Percentiles rank a stretch among this genome's conserved stretches.
These are phyloP conservation scores for Panopea generosa DNA, from an alignment of 2,888 invertebrate genomes.

Conservation along the genomic window DNA sequence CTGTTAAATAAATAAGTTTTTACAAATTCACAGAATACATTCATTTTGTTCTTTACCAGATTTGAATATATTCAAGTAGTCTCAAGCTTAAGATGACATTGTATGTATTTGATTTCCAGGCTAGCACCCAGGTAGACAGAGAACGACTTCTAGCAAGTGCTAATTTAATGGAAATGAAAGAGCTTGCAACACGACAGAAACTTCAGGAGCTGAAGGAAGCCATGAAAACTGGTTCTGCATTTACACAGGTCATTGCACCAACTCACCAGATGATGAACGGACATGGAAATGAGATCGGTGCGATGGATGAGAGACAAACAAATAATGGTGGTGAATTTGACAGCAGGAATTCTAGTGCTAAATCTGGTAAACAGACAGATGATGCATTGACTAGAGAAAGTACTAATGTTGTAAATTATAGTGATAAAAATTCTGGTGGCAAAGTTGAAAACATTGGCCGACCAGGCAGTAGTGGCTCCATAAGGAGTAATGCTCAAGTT, in stretches of 20 bases:
- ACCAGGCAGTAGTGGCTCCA: constrained; percentile 26
- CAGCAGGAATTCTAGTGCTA: constrained; percentile 33
- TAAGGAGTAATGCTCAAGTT: constrained; percentile 28
- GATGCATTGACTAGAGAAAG: constrained; percentile 13
- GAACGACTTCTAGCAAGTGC: constrained; percentile 72
- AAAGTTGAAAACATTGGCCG: background rate
- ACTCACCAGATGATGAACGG: background rate
- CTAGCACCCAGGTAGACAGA: constrained; percentile 69
- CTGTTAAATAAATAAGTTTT: too few relatives aligned
- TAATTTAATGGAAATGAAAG: constrained; percentile 77
- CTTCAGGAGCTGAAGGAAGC: constrained; percentile 79
- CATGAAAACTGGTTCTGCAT: constrained; percentile 48
- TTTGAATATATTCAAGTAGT: too few relatives aligned
- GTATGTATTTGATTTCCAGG: constrained; percentile 63
- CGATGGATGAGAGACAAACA: background rate
- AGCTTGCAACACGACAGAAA: constrained; percentile 79
- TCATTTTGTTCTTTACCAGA: too few relatives aligned
- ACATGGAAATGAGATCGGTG: constrained; percentile 6
- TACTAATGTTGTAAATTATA: background rate
- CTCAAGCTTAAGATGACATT: too few relatives aligned
- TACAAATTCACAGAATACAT: too few relatives aligned
- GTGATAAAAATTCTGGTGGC: background rate
- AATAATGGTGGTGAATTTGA: constrained; percentile 2
- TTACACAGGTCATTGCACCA: constrained; percentile 3
- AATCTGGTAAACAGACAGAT: background rate